phyloP scores from a whole-genome alignment of 2,113 vertebrate genomes.

The Gymnobelideus leadbeateri region DNA sequence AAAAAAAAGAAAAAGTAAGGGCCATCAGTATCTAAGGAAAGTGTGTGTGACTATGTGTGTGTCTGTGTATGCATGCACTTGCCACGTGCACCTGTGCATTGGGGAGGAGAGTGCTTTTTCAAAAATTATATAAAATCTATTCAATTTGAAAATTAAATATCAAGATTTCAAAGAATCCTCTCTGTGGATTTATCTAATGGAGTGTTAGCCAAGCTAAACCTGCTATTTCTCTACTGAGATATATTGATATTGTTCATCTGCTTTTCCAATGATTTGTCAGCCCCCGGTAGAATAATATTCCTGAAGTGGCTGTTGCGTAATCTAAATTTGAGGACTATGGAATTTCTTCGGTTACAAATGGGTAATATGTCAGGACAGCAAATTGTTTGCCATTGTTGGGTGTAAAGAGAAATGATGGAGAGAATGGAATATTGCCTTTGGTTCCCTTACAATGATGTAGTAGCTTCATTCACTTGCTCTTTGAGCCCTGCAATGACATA shows the following conservation, averaged over 20 bases:
- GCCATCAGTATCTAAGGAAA: slow-evolving; percentile 28
- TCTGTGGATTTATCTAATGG: not conserved
- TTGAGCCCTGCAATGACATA: not conserved
- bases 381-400: not conserved
- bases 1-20: slow-evolving; percentile 23
- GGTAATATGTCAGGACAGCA: not conserved
- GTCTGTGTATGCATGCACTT: not conserved
- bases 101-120: not conserved
- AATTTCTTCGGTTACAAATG: not conserved
- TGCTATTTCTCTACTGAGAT: not conserved
- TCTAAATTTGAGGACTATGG: slow-evolving; percentile 12
- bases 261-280: slow-evolving; percentile 7
- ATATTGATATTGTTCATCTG: not conserved
- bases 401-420: not conserved
- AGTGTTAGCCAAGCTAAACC: not conserved
- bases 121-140: not conserved
- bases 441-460: not conserved
- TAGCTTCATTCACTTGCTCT: not conserved
- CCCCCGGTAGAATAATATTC: not conserved
- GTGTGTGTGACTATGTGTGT: not conserved
- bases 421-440: not conserved
- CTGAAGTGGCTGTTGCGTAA: not conserved
- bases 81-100: not conserved
- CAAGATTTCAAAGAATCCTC: slow-evolving; percentile 21
- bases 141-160: slow-evolving; percentile 41